Base-by-base conservation (phyloP, 2,113 vertebrate species). In the Grantiella picta region DNA sequence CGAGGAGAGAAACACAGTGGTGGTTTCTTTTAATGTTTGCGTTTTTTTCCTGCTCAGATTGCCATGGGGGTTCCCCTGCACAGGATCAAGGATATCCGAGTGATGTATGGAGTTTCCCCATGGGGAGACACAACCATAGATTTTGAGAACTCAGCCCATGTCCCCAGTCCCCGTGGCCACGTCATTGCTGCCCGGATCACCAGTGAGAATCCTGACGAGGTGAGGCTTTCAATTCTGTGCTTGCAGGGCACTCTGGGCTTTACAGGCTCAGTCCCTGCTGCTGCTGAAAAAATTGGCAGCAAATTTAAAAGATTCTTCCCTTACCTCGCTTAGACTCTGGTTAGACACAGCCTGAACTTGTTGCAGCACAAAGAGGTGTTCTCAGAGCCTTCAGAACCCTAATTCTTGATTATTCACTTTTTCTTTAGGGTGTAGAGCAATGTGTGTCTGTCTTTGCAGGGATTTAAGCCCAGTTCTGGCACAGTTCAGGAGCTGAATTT, bases 161-260 rank as follows among this genome's bases (percentile, higher is more conserved):
- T 98, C 33, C 99, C 99, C 66, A 98, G 98, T 31, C 99, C 99
- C 4, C 98, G 99, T 1, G 99, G 99, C 40, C 99, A 99, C 5
- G 99, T 99, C 92, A 99, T 99, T 5, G 99, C 99, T 61, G 99
- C 99, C 52, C 99, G 99, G 28, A 99, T 99, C 97, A 99, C 99
- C 96, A 99, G 99, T 75, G 99, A 99, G 98, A 99, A 99, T 92
- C 99, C 99, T 9, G 99, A 99, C 80, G 99, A 99, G 98, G 99
- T 99, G 97, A 95, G 86, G 21, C 14, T 17, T 10, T 19, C 11
- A 1, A 6, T 18, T 4, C 49, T n/a, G 1, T 10, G 9, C 18
- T 21, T 52, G 10, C 8, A 28, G 28, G 5, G 73, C 31, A 3
- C 52, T 1, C 0, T 24, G 22, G 47, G 4, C 57, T 44, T 27